phyloP scores from a whole-genome alignment of 53 echinoderm and acorn worm species.

The Henricia sp. region DNA sequence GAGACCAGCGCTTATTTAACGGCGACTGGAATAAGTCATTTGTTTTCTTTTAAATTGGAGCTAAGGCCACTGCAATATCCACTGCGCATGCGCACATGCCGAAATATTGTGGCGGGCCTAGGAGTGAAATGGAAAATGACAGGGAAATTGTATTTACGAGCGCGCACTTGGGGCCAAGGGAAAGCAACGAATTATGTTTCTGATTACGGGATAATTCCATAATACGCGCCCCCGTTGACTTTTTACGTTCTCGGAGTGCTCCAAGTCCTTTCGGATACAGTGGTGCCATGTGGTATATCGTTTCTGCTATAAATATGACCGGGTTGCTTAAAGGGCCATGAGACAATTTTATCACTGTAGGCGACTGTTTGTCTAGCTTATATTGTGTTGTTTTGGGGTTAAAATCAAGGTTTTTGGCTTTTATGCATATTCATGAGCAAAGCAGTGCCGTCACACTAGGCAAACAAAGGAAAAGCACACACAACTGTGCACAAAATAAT shows the following conservation, averaged over 20 bases:
- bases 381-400: no score
- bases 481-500: no score
- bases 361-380: no score
- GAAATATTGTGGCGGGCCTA: constrained; percentile 4
- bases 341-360: no score
- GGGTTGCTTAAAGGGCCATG: no score
- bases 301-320: no score
- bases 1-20: not conserved
- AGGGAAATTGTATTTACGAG: constrained; percentile 37
- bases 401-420: no score
- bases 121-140: constrained; percentile 44
- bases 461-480: no score
- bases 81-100: not conserved
- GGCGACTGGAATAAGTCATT: not conserved
- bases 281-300: constrained; percentile 37
- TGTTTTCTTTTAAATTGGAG: constrained; percentile 2
- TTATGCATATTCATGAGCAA: no score
- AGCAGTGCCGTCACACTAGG: no score
- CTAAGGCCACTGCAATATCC: not conserved
- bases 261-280: constrained; percentile 35
- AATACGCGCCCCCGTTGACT: constrained; percentile 42
- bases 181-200: constrained; percentile 46
- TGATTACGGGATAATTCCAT: constrained; percentile 56
- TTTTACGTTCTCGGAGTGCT: constrained; percentile 23
- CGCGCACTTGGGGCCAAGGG: constrained; percentile 35